phyloP scores from a whole-genome alignment of 2,888 invertebrate species.

The Platycheirus rosarum region DNA sequence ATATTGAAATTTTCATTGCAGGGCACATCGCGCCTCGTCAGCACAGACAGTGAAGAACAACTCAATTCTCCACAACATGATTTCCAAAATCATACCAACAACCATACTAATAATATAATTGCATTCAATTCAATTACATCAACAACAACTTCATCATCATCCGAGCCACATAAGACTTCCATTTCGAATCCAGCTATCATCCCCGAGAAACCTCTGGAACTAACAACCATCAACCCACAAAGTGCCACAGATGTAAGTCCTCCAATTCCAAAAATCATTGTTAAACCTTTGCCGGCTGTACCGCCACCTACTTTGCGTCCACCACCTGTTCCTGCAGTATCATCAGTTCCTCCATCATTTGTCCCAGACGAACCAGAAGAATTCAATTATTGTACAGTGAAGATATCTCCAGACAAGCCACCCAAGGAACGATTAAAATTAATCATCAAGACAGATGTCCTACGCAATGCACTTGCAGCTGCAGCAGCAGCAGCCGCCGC shows the following conservation, averaged over 20 bases:
- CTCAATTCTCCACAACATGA: slow-evolving; percentile 83
- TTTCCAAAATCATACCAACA: slow-evolving; percentile 72
- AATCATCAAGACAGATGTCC: slow-evolving; percentile 82
- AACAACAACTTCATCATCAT: slow-evolving; percentile 76
- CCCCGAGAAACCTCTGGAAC: slow-evolving; percentile 77
- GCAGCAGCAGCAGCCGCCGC: slow-evolving; percentile 80
- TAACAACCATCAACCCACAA: slow-evolving; percentile 69
- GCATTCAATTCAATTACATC: slow-evolving; percentile 68
- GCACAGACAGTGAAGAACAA: slow-evolving; percentile 87
- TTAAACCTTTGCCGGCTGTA: slow-evolving; percentile 55
- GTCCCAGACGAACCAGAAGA: slow-evolving; percentile 80
- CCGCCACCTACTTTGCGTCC: slow-evolving; percentile 10
- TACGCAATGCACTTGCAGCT: slow-evolving; percentile 81
- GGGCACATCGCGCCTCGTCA: slow-evolving; percentile 86
- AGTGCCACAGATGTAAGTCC: slow-evolving; percentile 65
- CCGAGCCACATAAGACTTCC: slow-evolving; percentile 65
- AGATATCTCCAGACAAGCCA: slow-evolving; percentile 82
- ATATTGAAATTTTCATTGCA: slow-evolving; percentile 67
- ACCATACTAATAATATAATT: slow-evolving; percentile 80
- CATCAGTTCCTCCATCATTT: slow-evolving; percentile 72
- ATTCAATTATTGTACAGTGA: slow-evolving; percentile 81
- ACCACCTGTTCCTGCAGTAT: slow-evolving; percentile 12
- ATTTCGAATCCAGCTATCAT: slow-evolving; percentile 41
- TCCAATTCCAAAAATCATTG: slow-evolving; percentile 64
- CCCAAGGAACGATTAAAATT: slow-evolving; percentile 84